Conservation (phyloP, 2,113 vertebrate species). For the Hippocampus mohnikei region DNA sequence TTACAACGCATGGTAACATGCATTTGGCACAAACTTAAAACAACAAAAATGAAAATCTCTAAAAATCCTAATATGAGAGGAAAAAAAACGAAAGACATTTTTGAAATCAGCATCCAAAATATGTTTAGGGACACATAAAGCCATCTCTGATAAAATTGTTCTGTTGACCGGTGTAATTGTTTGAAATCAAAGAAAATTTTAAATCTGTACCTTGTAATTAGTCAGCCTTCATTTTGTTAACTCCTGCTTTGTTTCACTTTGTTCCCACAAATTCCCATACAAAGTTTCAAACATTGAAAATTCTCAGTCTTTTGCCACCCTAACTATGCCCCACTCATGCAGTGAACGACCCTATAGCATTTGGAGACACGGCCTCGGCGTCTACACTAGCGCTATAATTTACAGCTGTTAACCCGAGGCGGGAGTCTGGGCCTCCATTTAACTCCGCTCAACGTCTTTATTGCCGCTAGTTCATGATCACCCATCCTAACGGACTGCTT, state of each 20-base stretch:
- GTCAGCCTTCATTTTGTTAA: neutral
- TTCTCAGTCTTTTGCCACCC: neutral
- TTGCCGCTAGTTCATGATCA: conserved; percentile 65
- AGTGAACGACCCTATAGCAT: neutral
- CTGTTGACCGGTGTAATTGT: neutral
- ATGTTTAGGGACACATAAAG: too few species aligned
- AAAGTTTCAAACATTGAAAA: neutral
- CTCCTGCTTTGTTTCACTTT: neutral
- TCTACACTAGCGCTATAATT: conserved; percentile 42
- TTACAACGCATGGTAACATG: too few species aligned
- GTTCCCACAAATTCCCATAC: neutral
- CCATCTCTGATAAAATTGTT: too few species aligned
- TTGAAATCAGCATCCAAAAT: too few species aligned
- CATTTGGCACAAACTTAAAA: too few species aligned
- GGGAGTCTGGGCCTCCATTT: conserved; percentile 48
- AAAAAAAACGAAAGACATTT: too few species aligned
- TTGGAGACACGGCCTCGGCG: neutral
- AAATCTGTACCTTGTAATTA: too few species aligned
- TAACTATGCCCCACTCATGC: neutral
- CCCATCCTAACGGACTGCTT: conserved; percentile 65
- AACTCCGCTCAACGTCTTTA: conserved; percentile 46
- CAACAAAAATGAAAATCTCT: too few species aligned
- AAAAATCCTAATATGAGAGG: too few species aligned
- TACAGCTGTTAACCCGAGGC: conserved; percentile 35
- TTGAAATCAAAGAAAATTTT: too few species aligned